These are phyloP conservation scores for Bombus haemorrhoidalis DNA, from an alignment of 1,140 invertebrate genomes.

Conservation along the genomic window DNA sequence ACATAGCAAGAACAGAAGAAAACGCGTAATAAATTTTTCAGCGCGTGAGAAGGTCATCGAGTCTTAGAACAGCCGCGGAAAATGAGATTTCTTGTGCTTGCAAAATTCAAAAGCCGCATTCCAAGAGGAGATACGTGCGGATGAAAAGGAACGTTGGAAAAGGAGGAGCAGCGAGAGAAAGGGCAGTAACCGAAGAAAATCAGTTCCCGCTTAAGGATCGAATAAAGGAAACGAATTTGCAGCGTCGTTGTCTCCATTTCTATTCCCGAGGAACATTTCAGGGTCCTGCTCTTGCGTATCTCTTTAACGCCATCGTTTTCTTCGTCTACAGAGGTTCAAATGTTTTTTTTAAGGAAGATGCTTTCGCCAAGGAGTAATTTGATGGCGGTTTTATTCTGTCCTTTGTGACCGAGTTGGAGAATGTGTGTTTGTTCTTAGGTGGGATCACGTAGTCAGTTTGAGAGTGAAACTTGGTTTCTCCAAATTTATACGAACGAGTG, in stretches of 20 bases:
- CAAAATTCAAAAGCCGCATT: conserved; percentile 59
- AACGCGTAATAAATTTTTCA: conserved; percentile 57
- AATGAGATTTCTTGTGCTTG: conserved; percentile 61
- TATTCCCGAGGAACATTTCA: not conserved
- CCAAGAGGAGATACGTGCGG: not conserved
- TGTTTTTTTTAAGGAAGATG: not conserved
- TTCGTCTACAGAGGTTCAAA: not conserved
- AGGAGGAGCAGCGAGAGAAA: not conserved
- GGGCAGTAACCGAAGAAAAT: conserved; percentile 44
- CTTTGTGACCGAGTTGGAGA: too few relatives aligned
- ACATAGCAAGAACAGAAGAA: conserved; percentile 31
- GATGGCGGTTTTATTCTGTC: not conserved
- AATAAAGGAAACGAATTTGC: conserved; percentile 10
- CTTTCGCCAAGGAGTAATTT: not conserved
- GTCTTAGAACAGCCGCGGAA: conserved; percentile 17
- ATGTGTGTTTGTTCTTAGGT: not conserved
- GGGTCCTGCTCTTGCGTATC: not conserved
- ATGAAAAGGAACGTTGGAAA: not conserved
- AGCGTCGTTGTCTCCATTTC: not conserved
- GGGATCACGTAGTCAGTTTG: not conserved
- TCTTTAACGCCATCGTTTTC: not conserved
- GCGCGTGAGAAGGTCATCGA: conserved; percentile 1
- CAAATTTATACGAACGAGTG: not conserved
- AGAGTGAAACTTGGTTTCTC: not conserved
- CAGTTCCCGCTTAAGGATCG: conserved; percentile 53